phyloP scores from a whole-genome alignment of 2,888 invertebrate species.

The Drosophila gaucha region DNA sequence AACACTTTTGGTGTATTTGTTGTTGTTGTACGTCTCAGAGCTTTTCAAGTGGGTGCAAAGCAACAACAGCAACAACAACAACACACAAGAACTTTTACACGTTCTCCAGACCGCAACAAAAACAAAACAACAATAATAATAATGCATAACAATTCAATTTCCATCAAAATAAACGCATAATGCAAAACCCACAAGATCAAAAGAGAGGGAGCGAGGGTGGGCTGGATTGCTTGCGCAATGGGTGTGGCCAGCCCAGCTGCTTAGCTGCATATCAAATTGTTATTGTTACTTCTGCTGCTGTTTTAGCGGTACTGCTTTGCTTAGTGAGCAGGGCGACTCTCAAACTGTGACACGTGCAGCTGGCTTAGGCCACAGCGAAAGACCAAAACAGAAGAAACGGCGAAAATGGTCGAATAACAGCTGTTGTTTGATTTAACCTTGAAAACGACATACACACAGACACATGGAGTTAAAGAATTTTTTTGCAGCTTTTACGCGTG shows the following conservation, averaged over 20 bases:
- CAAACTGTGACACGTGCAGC: conserved; percentile 40
- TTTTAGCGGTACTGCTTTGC: conserved; percentile 21
- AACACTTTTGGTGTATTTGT: conserved; percentile 71
- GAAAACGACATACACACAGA: conserved; percentile 30
- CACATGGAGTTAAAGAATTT: conserved; percentile 23
- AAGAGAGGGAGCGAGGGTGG: neutral
- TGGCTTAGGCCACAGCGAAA: conserved; percentile 18
- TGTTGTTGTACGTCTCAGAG: conserved; percentile 67
- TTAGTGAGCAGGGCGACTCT: conserved; percentile 3
- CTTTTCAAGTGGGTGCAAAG: conserved; percentile 72
- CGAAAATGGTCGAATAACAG: conserved; percentile 42
- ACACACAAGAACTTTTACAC: conserved; percentile 57
- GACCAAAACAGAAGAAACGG: conserved; percentile 27
- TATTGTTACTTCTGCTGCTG: conserved; percentile 12
- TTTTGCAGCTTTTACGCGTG: conserved; percentile 48
- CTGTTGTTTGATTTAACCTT: conserved; percentile 64
- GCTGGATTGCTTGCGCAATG: conserved; percentile 35
- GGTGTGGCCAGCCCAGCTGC: conserved; percentile 35
- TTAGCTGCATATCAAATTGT: conserved; percentile 9
- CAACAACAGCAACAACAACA: conserved; percentile 36
- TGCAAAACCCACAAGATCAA: conserved; percentile 39
- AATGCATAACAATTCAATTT: conserved; percentile 73
- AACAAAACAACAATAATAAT: conserved; percentile 38
- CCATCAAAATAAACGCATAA: conserved; percentile 57
- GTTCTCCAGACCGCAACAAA: conserved; percentile 63